phyloP scores from a whole-genome alignment of 2,888 invertebrate species.

The Yponomeuta evonymella region DNA sequence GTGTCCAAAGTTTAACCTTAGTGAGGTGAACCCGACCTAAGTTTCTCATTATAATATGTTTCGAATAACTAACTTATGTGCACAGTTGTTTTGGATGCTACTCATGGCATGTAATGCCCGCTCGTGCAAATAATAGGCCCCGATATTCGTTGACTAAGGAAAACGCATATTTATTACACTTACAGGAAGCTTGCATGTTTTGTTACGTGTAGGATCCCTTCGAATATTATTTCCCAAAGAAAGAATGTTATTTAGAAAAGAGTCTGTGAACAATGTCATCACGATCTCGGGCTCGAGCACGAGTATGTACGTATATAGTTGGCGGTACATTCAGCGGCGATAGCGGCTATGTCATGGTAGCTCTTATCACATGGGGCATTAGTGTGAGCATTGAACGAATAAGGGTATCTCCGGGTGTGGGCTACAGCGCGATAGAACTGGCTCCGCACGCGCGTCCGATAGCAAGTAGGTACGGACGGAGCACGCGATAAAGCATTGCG shows the following conservation, averaged over 20 bases:
- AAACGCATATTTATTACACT: neutral
- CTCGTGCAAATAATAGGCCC: neutral
- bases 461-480: neutral
- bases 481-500: conserved; percentile 58
- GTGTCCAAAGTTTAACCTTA: conserved; percentile 37
- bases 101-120: neutral
- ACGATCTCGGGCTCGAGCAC: neutral
- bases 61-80: conserved; percentile 27
- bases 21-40: neutral
- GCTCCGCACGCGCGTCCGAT: neutral
- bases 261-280: neutral
- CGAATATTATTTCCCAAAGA: neutral
- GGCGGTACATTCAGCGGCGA: neutral
- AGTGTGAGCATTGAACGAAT: no score
- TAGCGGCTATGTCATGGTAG: no score
- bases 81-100: neutral
- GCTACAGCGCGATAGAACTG: neutral
- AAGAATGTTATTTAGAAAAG: neutral
- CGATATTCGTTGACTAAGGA: neutral
- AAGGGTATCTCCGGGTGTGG: no score
- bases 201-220: neutral
- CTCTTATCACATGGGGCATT: no score
- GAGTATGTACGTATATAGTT: neutral
- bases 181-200: neutral
- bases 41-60: conserved; percentile 10